Base-by-base conservation (phyloP, 2,113 vertebrate species). In the Zootoca vivipara region DNA sequence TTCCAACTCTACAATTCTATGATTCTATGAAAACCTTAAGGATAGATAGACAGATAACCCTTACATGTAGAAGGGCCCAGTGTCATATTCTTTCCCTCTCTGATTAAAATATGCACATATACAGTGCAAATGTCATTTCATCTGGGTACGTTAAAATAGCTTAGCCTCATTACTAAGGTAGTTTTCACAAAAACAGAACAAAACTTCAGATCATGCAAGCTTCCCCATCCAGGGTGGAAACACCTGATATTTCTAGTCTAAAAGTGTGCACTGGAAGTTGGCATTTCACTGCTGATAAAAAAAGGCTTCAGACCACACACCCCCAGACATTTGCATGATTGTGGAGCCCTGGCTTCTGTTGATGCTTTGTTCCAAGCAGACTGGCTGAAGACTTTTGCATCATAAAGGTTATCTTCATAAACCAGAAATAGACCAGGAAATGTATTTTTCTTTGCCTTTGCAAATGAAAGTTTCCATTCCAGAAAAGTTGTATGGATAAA, bases 241-340 rank as follows among this genome's bases (percentile, higher is more conserved):
- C 8, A 87, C 22, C n/a, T 62, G 12, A 22, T 78, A 33, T 28
- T 93, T 82, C 65, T 78, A 24, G 24, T 85, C 2, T 26, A 83
- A 74, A 46, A 87, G 18, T 85, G 73, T 82, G 28, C 70, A 86
- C 85, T 40, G 13, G 92, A 91, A 89, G 74, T 42, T 86, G 84
- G 52, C 82, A 92, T 78, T 89, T 90, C 58, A 84, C 52, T 73
- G 38, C 28, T 87, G 62, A 26, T 64, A 89, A 91, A 69, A 69
- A 83, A 28, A 85, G 26, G 38, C 91, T 89, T 92, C 70, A 92
- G 92, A 72, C 26, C 8, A 92, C 46, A 75, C 85, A 90, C 73
- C 12, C 89, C 22, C 70, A 5, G 1, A 91, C 73, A 74, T 84
- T 73, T 85, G 52, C 46, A 58, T 85, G 46, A 35, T 24, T 78